Evolutionary conservation across 2,888 invertebrate genomes (phyloP), one percentile per base, ranked within the genome.

Genomic region (Oithona nana): DNA sequence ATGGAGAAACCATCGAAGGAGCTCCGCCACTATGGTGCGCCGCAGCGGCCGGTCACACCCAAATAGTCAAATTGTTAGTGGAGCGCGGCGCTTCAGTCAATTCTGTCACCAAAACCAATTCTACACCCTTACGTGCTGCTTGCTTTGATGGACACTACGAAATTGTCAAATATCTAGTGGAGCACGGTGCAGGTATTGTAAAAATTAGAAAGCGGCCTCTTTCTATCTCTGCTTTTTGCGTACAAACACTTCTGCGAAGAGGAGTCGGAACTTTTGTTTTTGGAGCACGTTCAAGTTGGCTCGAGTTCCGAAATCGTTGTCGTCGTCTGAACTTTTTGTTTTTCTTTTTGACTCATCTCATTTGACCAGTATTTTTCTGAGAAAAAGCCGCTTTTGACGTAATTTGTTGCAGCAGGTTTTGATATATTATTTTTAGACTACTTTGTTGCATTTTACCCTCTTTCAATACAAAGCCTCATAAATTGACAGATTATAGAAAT

Each of bases 21-120:
- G 94, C 94, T 1, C 92, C 94, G 16, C 92, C 95, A 0, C 75
- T 97, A 55, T 97, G 95, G 95, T 94, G 94, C 75, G 95, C 95
- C 22, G 88, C 94, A 1, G 97, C 95, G 1, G 94, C 94, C 0
- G 95, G 97, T 31, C 88, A 94, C 75, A 73, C 88, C 68, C 80
- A 83, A 58, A 82, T 94, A 66, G 93, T 93, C 28, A 82, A 83
- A 72, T 79, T 89, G 71, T 76, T 95, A 67, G 83, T 93, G 52
- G 81, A 81, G 67, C 83, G 84, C 65, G 86, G 87, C 57, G 94
- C 94, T 61, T 83, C 85, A 71, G 89, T 97, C 63, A 95, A 97
- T 77, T 87, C 88, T 67, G 90, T 89, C 56, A 95, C 94, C 13
- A 79, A 85, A 67, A 93, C 94, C 28, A 90, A 92, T 75, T 94